Evolutionary conservation across 2,888 invertebrate genomes (phyloP).

Genomic region (Scaptodrosophila latifasciaeformis): DNA sequence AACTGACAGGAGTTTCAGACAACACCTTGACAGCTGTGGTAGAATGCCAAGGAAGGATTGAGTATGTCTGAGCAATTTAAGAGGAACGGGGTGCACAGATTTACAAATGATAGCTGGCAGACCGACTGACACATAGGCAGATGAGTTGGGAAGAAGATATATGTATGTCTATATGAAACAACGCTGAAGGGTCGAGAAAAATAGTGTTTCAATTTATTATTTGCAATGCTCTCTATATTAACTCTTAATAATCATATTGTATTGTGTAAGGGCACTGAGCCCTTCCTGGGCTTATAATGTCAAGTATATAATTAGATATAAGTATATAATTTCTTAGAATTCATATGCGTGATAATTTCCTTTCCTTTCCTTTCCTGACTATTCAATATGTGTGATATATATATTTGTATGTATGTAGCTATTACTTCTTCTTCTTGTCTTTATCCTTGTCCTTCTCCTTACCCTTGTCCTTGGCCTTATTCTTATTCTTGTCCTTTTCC

Average conservation of each 20-base stretch:
- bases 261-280: too few species aligned
- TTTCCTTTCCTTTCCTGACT: conserved; percentile 25
- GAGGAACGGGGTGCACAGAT: neutral
- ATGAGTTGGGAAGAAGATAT: neutral
- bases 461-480: neutral
- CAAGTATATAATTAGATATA: too few species aligned
- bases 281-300: too few species aligned
- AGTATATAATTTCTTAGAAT: neutral
- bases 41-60: too few species aligned
- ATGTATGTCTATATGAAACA: too few species aligned
- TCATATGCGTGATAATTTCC: conserved; percentile 2
- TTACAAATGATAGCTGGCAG: neutral
- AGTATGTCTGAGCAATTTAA: too few species aligned
- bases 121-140: too few species aligned
- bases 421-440: conserved; percentile 23
- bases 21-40: too few species aligned
- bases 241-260: too few species aligned
- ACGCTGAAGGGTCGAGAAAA: neutral
- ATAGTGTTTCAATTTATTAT: neutral
- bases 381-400: too few species aligned
- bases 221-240: neutral
- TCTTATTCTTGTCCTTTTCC: conserved; percentile 11
- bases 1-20: too few species aligned
- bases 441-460: conserved; percentile 23
- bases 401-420: too few species aligned